These are phyloP conservation scores for Microcebus tavaratra DNA, from an alignment of 2,113 vertebrate species.

Conservation along the genomic window DNA sequence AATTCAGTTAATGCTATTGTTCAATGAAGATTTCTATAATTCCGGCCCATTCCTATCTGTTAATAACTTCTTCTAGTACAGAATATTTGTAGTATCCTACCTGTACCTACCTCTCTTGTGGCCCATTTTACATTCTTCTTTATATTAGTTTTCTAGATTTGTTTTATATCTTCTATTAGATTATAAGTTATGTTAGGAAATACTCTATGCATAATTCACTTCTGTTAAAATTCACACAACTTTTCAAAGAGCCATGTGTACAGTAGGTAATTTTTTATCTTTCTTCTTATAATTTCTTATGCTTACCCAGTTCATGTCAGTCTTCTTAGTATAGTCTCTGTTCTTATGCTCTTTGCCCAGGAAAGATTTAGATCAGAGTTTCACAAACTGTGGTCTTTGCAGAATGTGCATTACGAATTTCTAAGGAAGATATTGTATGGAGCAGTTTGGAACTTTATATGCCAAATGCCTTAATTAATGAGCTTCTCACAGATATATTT, in stretches of 20 bases:
- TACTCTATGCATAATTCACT: neutral
- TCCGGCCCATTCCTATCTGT: neutral
- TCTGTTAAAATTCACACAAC: neutral
- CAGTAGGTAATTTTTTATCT: neutral
- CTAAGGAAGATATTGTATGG: neutral
- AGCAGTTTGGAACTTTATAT: neutral
- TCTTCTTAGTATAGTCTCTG: neutral
- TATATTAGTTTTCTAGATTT: constrained; percentile 14
- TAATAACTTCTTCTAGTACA: constrained; percentile 2
- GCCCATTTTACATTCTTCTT: neutral
- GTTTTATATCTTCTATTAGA: neutral
- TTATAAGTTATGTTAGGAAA: neutral
- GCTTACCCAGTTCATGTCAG: neutral
- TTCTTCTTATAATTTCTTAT: neutral
- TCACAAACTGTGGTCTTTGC: neutral
- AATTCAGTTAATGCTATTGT: neutral
- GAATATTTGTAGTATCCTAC: neutral
- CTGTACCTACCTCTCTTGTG: neutral
- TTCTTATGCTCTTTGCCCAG: neutral
- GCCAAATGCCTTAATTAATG: neutral
- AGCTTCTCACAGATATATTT: neutral
- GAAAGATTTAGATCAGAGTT: neutral
- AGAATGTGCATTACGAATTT: neutral
- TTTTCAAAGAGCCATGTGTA: neutral
- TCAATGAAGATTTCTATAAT: neutral